Conservation (phyloP, 2,113 vertebrate genomes). For the Leiothrix lutea region DNA sequence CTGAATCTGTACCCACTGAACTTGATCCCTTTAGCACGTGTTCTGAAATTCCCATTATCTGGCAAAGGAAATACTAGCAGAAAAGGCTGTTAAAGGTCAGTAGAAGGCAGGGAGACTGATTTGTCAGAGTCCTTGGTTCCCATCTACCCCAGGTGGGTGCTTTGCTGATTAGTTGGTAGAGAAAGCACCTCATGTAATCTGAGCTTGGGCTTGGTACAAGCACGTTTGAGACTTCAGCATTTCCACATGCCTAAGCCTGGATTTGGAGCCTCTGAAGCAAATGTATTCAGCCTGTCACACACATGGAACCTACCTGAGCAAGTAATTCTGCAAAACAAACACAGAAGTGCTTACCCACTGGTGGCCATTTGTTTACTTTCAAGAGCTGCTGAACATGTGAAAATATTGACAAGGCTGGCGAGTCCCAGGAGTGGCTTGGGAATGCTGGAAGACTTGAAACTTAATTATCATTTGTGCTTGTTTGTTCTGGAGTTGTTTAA, state of each 20-base stretch:
- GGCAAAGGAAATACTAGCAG: not conserved
- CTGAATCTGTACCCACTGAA: not conserved
- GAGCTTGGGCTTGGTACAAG: not conserved
- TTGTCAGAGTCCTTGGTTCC: not conserved
- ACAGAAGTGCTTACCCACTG: not conserved
- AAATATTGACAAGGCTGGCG: conserved; percentile 27
- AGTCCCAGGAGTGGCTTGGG: not conserved
- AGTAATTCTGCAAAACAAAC: conserved; percentile 1
- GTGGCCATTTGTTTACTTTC: conserved; percentile 17
- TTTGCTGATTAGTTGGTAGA: not conserved
- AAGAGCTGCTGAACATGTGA: not conserved
- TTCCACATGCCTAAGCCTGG: not conserved
- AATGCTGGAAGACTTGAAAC: not conserved
- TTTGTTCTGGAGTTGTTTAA: conserved; percentile 4
- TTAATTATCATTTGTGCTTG: not conserved
- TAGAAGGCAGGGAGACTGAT: not conserved
- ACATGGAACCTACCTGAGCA: not conserved
- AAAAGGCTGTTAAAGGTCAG: not conserved
- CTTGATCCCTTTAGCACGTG: not conserved
- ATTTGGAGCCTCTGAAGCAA: not conserved
- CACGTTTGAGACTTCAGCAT: not conserved
- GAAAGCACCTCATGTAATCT: not conserved
- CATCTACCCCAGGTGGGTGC: not conserved
- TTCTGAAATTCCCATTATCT: not conserved
- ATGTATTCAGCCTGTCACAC: not conserved